Conservation (phyloP, 1,140 invertebrate species). For the Bombus confusus region DNA sequence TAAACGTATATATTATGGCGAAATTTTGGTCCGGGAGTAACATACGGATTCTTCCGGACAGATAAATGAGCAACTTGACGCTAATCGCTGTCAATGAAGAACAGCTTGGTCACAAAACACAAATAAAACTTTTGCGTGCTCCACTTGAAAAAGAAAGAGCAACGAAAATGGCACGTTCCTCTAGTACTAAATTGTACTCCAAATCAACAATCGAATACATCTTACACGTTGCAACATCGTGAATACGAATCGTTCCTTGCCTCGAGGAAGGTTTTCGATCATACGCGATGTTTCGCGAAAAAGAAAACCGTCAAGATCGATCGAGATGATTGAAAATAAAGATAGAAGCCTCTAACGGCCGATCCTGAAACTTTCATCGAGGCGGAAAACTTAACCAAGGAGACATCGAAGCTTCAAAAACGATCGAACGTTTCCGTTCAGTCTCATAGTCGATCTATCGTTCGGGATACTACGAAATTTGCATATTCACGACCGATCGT, state of each 20-base stretch:
- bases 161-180: constrained; percentile 28
- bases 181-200: not conserved
- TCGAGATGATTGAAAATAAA: not conserved
- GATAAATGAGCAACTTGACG: constrained; percentile 20
- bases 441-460: constrained; percentile 15
- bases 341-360: not conserved
- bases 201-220: not conserved
- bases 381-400: not conserved
- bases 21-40: not conserved
- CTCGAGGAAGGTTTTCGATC: constrained; percentile 17
- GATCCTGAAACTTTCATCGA: constrained; percentile 5
- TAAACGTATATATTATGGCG: constrained; percentile 36
- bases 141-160: not conserved
- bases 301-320: not conserved
- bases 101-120: not conserved
- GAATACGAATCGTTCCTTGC: not conserved
- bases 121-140: not conserved
- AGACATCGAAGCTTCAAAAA: constrained; percentile 5
- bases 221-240: not conserved
- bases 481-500: constrained; percentile 1
- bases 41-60: not conserved
- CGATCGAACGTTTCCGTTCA: constrained; percentile 11
- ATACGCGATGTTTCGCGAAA: too few species aligned
- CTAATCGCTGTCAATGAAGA: not conserved
- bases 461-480: not conserved